Evolutionary conservation across 2,113 vertebrate species (phyloP), one percentile per base, ranked within the genome.

Genomic region (Aramus guarauna): DNA sequence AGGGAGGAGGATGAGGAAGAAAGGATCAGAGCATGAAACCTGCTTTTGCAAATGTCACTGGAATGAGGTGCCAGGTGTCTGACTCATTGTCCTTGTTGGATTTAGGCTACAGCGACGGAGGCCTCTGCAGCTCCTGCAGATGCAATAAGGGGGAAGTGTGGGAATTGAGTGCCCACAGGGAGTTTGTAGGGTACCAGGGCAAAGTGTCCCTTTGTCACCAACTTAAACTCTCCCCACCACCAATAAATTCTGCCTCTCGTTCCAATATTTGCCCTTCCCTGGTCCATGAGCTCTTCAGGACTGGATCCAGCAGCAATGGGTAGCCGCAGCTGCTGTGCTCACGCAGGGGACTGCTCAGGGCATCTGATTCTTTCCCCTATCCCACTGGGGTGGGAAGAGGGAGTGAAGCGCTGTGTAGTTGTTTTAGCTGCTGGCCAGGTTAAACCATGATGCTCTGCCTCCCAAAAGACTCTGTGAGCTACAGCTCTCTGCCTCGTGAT

Each of bases 181-280:
- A 1, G 14, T 32, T 58, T 78, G 4, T 7, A 26, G 11, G 45
- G 39, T 63, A 23, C 24, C 29, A 32, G 41, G 34, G 15, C 9
- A 15, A 79, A 13, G 1, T 11, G 21, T 29, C 37, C 22, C 66
- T 32, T 74, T 88, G 69, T 13, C 60, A 23, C 12, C 26, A 8
- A 5, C 19, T 14, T 47, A 13, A 36, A 9, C 12, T 23, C 21
- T 88, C 7, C 11, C 16, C 11, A 3, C 2, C 11, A 29, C 6
- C 36, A n/a, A 14, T 11, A 50, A 59, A 6, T 8, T 23, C 34
- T 23, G 1, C 3, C 3, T 15, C 29, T 72, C 0, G 0, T 17
- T 39, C 43, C 29, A 6, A 2, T 22, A 5, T 66, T 69, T 89
- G 36, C 29, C 11, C 4, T 87, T 87, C 34, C 41, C 27, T 39